These are phyloP conservation scores for Peucedramus taeniatus DNA, from an alignment of 2,113 vertebrate species.

Conservation along the genomic window DNA sequence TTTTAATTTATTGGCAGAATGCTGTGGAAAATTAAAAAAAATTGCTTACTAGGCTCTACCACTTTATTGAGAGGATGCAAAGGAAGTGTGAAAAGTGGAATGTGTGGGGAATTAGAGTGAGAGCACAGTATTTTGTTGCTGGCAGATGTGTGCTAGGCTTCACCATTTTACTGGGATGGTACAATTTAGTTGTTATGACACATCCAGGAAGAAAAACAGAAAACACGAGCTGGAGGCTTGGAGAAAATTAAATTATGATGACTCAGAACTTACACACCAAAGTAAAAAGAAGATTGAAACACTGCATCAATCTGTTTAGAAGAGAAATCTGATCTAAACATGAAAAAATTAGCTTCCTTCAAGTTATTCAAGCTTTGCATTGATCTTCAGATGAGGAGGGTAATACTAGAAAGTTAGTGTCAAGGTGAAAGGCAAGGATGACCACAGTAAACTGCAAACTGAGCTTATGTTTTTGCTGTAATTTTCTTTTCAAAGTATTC, in stretches of 20 bases:
- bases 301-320: background rate
- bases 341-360: background rate
- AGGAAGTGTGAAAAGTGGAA: constrained; percentile 43
- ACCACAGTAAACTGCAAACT: background rate
- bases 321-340: background rate
- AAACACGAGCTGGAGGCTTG: constrained; percentile 41
- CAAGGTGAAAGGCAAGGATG: background rate
- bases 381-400: background rate
- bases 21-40: constrained; percentile 13
- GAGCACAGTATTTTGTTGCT: constrained; percentile 31
- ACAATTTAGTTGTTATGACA: constrained; percentile 54
- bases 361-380: background rate
- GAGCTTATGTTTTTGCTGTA: background rate
- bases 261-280: constrained; percentile 52
- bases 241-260: constrained; percentile 47
- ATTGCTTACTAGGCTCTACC: constrained; percentile 26
- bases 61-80: constrained; percentile 23
- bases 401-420: background rate
- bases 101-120: constrained; percentile 46
- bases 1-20: constrained; percentile 19
- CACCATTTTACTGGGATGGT: constrained; percentile 21
- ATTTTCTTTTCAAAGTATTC: background rate
- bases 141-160: constrained; percentile 48
- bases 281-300: constrained; percentile 30
- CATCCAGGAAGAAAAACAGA: constrained; percentile 57